These are phyloP conservation scores for Artibeus jamaicensis DNA, from an alignment of 2,797 vertebrate genomes.

Conservation along the genomic window DNA sequence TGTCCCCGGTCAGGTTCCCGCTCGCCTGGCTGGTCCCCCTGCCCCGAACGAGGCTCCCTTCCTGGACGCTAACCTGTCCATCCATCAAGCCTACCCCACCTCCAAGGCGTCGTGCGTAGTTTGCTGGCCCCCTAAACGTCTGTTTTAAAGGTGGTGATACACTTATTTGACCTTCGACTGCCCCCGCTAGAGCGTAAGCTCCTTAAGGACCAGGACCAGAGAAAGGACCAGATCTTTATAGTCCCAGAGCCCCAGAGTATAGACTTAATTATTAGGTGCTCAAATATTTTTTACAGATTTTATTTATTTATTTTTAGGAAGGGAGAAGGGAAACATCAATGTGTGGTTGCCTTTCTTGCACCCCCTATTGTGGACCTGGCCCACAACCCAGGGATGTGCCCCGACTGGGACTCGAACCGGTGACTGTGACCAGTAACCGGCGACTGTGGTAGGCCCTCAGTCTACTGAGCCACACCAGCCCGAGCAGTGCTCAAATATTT, in stretches of 20 bases:
- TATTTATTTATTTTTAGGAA: too few relatives aligned
- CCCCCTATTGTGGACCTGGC: too few relatives aligned
- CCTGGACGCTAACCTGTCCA: background rate
- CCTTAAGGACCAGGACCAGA: background rate
- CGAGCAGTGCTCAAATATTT: background rate
- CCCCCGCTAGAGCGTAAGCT: background rate
- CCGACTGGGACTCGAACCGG: too few relatives aligned
- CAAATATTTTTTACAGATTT: background rate
- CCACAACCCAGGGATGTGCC: too few relatives aligned
- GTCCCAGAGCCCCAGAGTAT: background rate
- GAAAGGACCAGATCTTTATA: too few relatives aligned
- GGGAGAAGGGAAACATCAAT: too few relatives aligned
- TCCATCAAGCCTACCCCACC: background rate
- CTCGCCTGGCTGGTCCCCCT: rapidly evolving
- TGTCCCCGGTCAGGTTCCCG: background rate
- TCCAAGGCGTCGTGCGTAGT: background rate
- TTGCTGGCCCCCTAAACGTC: background rate
- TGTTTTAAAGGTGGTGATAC: background rate
- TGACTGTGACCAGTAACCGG: too few relatives aligned
- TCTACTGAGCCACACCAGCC: too few relatives aligned
- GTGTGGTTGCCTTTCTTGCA: too few relatives aligned
- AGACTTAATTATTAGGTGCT: background rate
- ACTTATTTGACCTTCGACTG: background rate
- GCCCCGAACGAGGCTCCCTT: background rate
- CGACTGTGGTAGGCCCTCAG: too few relatives aligned